Evolutionary conservation across 2,797 vertebrate genomes (phyloP).

Genomic region (Chelon labrosus): DNA sequence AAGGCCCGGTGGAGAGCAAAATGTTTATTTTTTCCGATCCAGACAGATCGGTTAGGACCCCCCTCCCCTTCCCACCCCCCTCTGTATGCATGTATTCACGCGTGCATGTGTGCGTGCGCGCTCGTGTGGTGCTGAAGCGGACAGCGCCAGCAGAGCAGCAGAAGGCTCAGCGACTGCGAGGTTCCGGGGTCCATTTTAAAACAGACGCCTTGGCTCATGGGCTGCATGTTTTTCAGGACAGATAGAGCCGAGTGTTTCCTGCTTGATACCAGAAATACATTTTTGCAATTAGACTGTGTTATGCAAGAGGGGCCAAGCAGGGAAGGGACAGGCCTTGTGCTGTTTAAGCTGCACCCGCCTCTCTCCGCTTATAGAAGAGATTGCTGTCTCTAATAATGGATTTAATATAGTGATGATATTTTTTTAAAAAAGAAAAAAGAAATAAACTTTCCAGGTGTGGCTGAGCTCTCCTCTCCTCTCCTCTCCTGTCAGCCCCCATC

Average conservation of each 20-base stretch:
- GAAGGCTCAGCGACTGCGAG: conserved; percentile 63
- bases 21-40: not conserved
- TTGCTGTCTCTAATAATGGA: no score
- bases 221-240: conserved; percentile 40
- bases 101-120: conserved; percentile 35
- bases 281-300: conserved; percentile 60
- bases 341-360: no score
- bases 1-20: conserved; percentile 16
- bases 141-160: conserved; percentile 80
- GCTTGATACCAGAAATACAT: conserved; percentile 41
- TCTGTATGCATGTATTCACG: conserved; percentile 31
- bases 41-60: conserved; percentile 8
- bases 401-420: no score
- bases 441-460: conserved; percentile 36
- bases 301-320: conserved; percentile 60
- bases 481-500: not conserved
- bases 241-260: conserved; percentile 14
- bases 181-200: conserved; percentile 82
- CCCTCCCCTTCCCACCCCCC: not conserved
- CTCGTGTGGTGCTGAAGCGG: conserved; percentile 81
- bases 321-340: conserved; percentile 53
- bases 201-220: conserved; percentile 59
- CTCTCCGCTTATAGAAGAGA: no score
- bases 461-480: conserved; percentile 14
- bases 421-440: no score